These are phyloP conservation scores for Rhagonycha lutea DNA, from an alignment of 2,888 invertebrate genomes.

Conservation along the genomic window DNA sequence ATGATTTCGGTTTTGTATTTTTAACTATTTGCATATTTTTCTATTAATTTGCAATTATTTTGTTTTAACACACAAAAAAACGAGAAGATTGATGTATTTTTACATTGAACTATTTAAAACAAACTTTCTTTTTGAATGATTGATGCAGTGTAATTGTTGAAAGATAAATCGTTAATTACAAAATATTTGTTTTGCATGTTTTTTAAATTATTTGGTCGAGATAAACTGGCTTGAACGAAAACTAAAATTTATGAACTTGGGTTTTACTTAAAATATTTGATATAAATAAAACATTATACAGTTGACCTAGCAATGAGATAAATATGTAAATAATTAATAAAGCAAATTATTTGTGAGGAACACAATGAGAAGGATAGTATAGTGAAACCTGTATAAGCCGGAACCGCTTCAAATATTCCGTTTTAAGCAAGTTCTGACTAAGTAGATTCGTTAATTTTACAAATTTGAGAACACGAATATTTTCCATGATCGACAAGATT, in stretches of 20 bases:
- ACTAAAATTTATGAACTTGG: not conserved
- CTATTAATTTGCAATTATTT: not conserved
- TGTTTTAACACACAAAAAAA: not conserved
- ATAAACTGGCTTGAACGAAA: not conserved
- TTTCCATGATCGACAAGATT: too few species aligned
- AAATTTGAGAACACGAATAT: too few species aligned
- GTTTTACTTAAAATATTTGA: too few species aligned
- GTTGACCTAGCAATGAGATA: too few species aligned
- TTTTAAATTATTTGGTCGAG: not conserved
- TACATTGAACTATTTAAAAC: not conserved
- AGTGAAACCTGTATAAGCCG: too few species aligned
- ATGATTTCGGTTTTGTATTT: not conserved
- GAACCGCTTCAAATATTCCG: too few species aligned
- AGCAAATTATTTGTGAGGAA: too few species aligned
- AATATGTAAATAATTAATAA: too few species aligned
- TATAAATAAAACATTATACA: too few species aligned
- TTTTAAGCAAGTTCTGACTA: too few species aligned
- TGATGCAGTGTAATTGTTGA: not conserved
- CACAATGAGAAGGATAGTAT: too few species aligned
- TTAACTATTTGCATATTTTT: not conserved
- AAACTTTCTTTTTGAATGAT: not conserved
- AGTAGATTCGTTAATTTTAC: too few species aligned
- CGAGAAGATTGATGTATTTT: not conserved
- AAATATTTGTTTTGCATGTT: not conserved
- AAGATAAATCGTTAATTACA: not conserved